These are phyloP conservation scores for Ancistrus triradiatus DNA, from an alignment of 2,113 vertebrate genomes.

Conservation along the genomic window DNA sequence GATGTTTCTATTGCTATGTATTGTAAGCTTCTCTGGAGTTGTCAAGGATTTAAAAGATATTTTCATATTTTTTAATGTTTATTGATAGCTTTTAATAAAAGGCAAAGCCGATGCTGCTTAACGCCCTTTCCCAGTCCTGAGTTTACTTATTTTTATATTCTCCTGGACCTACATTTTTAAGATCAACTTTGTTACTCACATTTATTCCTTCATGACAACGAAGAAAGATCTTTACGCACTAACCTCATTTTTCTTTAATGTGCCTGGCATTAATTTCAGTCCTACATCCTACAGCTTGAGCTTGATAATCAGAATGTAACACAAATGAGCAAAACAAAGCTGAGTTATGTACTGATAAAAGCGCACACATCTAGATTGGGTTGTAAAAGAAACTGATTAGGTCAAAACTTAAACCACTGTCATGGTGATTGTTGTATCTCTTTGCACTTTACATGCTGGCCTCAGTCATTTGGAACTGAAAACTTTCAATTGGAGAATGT, in stretches of 20 bases:
- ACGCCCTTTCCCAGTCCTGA: constrained; percentile 2
- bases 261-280: neutral
- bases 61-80: neutral
- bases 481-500: no score
- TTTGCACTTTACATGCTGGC: no score
- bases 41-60: neutral
- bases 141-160: neutral
- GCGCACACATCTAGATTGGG: neutral
- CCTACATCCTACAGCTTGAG: neutral
- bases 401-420: no score
- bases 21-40: neutral
- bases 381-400: no score
- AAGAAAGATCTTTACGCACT: neutral
- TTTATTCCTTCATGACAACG: neutral
- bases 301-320: neutral
- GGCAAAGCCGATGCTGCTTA: neutral
- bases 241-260: neutral
- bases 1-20: neutral
- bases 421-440: no score
- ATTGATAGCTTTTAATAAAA: neutral
- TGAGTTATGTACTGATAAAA: neutral
- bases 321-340: neutral
- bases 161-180: no score
- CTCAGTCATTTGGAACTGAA: no score
- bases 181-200: neutral